These are phyloP conservation scores for Acrossocheilus wenchowensis DNA, from an alignment of 2,797 vertebrate species.

Conservation along the genomic window DNA sequence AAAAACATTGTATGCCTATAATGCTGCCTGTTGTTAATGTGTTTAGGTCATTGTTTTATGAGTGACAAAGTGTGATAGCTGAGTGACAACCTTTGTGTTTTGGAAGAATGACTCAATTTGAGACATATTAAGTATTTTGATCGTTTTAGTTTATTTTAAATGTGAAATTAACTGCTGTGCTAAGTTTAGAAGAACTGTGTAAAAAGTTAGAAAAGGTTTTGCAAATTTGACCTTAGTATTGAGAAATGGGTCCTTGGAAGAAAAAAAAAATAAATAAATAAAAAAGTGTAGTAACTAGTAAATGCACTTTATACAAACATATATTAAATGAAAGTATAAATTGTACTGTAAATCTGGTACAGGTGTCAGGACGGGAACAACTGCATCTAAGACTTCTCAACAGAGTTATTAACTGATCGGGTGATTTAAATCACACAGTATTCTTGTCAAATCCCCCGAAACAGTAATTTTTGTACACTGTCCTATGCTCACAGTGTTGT, in stretches of 20 bases:
- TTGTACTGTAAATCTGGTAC: too few species aligned
- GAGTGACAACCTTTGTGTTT: neutral
- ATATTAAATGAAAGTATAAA: too few species aligned
- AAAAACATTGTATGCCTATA: neutral
- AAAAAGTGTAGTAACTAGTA: too few species aligned
- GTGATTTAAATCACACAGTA: neutral
- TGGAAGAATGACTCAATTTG: neutral
- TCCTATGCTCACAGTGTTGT: neutral
- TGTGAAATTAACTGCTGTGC: neutral
- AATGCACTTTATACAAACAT: neutral
- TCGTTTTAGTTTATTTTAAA: neutral
- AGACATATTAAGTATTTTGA: neutral
- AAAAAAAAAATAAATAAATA: too few species aligned
- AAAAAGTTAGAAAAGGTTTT: neutral
- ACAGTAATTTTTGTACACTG: neutral
- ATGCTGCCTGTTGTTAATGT: neutral
- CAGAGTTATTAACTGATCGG: neutral
- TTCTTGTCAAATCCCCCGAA: neutral
- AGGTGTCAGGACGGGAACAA: neutral
- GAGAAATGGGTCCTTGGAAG: too few species aligned
- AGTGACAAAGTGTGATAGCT: neutral
- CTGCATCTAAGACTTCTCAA: neutral
- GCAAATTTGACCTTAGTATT: neutral
- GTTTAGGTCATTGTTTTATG: neutral
- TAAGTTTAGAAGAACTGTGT: neutral